Evolutionary conservation across 2,113 vertebrate genomes (phyloP).

Genomic region (Aplodontia rufa): DNA sequence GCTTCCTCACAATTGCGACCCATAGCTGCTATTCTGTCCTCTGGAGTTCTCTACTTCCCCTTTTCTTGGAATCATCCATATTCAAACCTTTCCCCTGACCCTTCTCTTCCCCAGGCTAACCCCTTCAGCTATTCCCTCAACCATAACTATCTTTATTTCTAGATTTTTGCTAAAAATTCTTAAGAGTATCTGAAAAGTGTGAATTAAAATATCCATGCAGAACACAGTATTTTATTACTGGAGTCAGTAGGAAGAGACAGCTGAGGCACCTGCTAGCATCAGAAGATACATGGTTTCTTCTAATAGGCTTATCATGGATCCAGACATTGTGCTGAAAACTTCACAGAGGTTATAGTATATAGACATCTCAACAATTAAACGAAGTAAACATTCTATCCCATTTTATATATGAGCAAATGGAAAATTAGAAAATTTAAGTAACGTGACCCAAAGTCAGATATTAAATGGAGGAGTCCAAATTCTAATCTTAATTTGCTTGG

Average conservation of each 20-base stretch:
- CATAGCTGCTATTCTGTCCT: not conserved
- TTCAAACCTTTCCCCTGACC: fast-evolving
- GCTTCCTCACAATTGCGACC: not conserved
- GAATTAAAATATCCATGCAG: not conserved
- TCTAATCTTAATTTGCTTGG: not conserved
- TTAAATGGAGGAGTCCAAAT: not conserved
- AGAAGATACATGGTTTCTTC: not conserved
- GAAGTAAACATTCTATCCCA: not conserved
- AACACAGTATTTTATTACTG: not conserved
- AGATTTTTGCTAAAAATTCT: not conserved
- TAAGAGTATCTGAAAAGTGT: not conserved
- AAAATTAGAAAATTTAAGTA: not conserved
- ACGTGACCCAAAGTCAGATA: not conserved
- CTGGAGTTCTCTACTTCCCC: not conserved
- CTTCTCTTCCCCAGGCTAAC: not conserved
- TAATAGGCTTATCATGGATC: not conserved
- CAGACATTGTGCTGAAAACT: not conserved
- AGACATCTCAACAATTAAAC: not conserved
- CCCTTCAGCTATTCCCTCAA: not conserved
- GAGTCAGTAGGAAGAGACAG: not conserved
- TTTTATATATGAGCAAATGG: not conserved
- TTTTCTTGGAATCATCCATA: not conserved
- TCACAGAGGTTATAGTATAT: not conserved
- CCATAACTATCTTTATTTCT: not conserved
- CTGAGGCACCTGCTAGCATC: not conserved